Evolutionary conservation across 2,113 vertebrate genomes (phyloP).

Genomic region (Nesoenas mayeri): DNA sequence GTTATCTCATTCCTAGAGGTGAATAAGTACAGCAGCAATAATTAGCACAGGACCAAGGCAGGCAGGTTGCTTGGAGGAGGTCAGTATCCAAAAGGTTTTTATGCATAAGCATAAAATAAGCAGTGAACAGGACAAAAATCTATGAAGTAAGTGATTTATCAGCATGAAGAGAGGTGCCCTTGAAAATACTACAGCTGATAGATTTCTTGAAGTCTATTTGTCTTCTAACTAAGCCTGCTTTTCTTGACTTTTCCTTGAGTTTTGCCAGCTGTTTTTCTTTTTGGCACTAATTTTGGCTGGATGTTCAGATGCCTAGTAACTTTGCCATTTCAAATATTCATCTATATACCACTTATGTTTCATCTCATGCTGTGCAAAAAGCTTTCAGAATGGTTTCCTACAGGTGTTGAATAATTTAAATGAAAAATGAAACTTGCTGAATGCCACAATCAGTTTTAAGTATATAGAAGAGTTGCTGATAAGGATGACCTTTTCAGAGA

Average conservation of each 20-base stretch:
- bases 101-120: not conserved
- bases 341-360: constrained; percentile 3
- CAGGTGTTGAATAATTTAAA: constrained; percentile 40
- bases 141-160: not conserved
- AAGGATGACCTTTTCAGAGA: constrained; percentile 38
- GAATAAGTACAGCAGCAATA: not conserved
- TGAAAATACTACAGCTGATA: not conserved
- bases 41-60: not conserved
- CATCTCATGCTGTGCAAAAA: constrained; percentile 30
- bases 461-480: constrained; percentile 31
- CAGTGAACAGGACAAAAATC: fast-evolving
- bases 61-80: not conserved
- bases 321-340: not conserved
- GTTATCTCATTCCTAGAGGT: not conserved
- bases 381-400: constrained; percentile 36
- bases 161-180: not conserved
- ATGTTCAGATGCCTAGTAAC: not conserved
- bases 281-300: not conserved
- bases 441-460: constrained; percentile 51
- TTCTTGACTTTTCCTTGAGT: constrained; percentile 3
- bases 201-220: not conserved
- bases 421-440: constrained; percentile 47
- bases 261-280: constrained; percentile 15
- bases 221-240: not conserved
- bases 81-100: not conserved